A percentile compares a stretch with the other conserved stretches of the same genome.
Evolutionary conservation across 2,113 vertebrate species (phyloP).

Genomic region (Carollia perspicillata): DNA sequence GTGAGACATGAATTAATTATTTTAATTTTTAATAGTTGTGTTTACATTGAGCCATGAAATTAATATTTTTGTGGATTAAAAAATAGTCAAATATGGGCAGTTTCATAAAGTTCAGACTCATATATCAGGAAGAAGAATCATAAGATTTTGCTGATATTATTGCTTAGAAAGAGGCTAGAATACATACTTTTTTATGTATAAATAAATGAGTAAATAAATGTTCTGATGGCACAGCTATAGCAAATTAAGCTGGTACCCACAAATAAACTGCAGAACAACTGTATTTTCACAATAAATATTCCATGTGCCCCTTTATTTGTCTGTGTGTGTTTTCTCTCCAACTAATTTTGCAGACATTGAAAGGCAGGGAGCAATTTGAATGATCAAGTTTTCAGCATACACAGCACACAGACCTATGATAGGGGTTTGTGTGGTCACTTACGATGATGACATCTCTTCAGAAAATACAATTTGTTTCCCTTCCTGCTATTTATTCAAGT

Average conservation of each 20-base stretch:
- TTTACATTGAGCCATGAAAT: slow-evolving; percentile 27
- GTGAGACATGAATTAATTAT: not conserved
- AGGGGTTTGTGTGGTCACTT: not conserved
- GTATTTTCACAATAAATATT: not conserved
- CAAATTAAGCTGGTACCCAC: not conserved
- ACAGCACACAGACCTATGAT: not conserved
- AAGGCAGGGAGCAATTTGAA: not conserved
- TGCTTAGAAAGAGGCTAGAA: not conserved
- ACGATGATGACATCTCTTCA: not conserved
- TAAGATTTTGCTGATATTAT: not conserved
- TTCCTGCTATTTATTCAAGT: not conserved
- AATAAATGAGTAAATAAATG: not conserved
- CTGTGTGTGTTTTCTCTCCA: not conserved
- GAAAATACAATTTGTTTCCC: not conserved
- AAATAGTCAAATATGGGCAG: not conserved
- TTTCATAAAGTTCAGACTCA: not conserved
- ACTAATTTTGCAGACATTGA: not conserved
- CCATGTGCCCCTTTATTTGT: not conserved
- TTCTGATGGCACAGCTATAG: not conserved
- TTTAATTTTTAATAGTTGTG: slow-evolving; percentile 31
- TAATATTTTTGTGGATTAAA: not conserved
- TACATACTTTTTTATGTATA: not conserved
- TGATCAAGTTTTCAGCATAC: not conserved
- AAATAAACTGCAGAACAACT: not conserved
- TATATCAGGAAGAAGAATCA: not conserved